phyloP scores from a whole-genome alignment of 2,888 invertebrate species.

The Leucophora obtusa region DNA sequence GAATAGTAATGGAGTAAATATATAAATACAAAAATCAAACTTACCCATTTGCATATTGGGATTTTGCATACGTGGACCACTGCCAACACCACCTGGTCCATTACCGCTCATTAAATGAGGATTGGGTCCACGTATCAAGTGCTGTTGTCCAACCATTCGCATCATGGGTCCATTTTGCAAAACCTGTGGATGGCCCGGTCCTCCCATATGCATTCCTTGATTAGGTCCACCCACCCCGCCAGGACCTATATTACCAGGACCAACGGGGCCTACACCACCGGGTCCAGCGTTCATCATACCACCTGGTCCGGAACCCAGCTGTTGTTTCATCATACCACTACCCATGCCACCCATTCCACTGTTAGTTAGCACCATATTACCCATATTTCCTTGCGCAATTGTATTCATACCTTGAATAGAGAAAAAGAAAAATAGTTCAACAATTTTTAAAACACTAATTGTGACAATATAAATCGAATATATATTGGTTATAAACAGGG shows the following conservation, averaged over 20 bases:
- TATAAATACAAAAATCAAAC: conserved; percentile 54
- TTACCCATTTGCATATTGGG: conserved; percentile 78
- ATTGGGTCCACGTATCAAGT: conserved; percentile 77
- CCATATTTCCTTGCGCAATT: conserved; percentile 80
- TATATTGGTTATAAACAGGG: too few relatives aligned
- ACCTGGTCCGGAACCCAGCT: conserved; percentile 81
- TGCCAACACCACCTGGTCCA: conserved; percentile 70
- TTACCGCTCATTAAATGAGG: conserved; percentile 78
- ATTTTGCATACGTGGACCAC: conserved; percentile 82
- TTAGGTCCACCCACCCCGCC: conserved; percentile 72
- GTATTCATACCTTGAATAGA: conserved; percentile 83
- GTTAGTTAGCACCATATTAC: conserved; percentile 90
- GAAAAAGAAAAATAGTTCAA: background rate
- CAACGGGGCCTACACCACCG: conserved; percentile 85
- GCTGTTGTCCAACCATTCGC: conserved; percentile 78
- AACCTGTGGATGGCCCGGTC: conserved; percentile 79
- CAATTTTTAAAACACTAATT: too few relatives aligned
- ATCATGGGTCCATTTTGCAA: conserved; percentile 90
- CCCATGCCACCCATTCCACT: conserved; percentile 81
- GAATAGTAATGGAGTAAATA: too few relatives aligned
- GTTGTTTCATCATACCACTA: conserved; percentile 86
- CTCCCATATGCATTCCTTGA: conserved; percentile 76
- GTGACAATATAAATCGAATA: too few relatives aligned
- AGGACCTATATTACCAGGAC: conserved; percentile 73
- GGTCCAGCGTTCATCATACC: conserved; percentile 82